Percentiles rank a stretch among this genome's conserved stretches.
Conservation (phyloP, 1,140 invertebrate genomes). For the Zaprionus lachaisei region DNA sequence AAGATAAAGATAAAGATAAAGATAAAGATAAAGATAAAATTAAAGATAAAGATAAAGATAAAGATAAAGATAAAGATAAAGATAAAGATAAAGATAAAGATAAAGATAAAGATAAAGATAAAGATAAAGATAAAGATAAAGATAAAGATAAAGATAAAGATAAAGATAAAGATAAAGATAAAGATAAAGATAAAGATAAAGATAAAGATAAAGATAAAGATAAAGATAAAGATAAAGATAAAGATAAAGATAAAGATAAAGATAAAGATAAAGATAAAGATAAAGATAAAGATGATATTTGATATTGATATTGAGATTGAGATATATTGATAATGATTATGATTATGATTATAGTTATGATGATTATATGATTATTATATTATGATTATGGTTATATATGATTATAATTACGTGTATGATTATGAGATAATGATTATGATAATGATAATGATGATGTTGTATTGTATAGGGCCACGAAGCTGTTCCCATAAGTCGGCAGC, state of each 20-base stretch:
- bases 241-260: constrained; percentile 18
- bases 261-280: constrained; percentile 23
- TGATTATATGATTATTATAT: constrained; percentile 24
- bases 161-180: constrained; percentile 22
- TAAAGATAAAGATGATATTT: constrained; percentile 21
- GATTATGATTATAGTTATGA: constrained; percentile 25
- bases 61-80: constrained; percentile 23
- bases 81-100: constrained; percentile 19
- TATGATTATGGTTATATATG: constrained; percentile 18
- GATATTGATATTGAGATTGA: constrained; percentile 23
- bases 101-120: constrained; percentile 25
- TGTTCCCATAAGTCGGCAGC: constrained; percentile 17
- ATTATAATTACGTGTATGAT: constrained; percentile 27
- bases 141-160: constrained; percentile 20
- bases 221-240: constrained; percentile 23
- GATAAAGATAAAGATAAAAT: too few species aligned
- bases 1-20: constrained; percentile 20
- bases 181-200: constrained; percentile 21
- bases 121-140: constrained; percentile 19
- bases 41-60: constrained; percentile 20
- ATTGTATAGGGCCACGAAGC: constrained; percentile 34
- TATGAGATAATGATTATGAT: constrained; percentile 33
- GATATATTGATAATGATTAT: constrained; percentile 22
- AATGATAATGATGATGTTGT: constrained; percentile 36
- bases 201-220: constrained; percentile 19